Evolutionary conservation across 2,888 invertebrate genomes (phyloP), one percentile per base, ranked within the genome.

Genomic region (Nephrotoma guestfalica): DNA sequence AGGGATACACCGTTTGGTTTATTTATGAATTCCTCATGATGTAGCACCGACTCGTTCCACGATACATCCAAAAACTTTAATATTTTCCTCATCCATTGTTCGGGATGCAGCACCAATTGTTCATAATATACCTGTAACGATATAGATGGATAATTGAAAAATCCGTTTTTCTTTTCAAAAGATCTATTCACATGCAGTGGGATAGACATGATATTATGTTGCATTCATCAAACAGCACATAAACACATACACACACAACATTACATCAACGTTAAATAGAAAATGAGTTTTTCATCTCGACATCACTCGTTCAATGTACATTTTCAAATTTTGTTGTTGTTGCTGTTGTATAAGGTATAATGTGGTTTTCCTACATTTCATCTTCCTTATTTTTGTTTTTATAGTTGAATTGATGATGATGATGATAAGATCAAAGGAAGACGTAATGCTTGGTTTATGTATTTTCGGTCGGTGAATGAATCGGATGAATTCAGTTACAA

Each of bases 1-100:
- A 99, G 93, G 88, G 96, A 96, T 87, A 99, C 97, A 88, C 98
- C 98, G 89, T 98, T 96, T 85, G 97, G 97, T 91, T 96, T 98
- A 92, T 99, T 98, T 91, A 99, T 98, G 91, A 96, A 96, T 90
- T 97, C 96, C 92, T 99, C 98, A 93, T 99, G 99, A 92, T 99
- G 98, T 89, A 99, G 94, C 88, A 99, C 98, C 85, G 97, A 95
- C 88, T 97, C 97, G 92, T 97, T 95, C 99, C 99, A 99, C 51
- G 97, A 97, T 89, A 99, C 94, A 89, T 96, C 96, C 88, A 99
- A 94, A 92, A 98, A 99, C 88, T 93, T 93, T 42, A 98, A 93
- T 90, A 99, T 97, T 90, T 95, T 94, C 88, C 95, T 94, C 96
- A 99, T 95, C 94, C 97, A 97, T 88, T 94, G 93, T 88, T 94